A percentile compares a stretch with the other conserved stretches of the same genome.
Evolutionary conservation across 1,140 invertebrate genomes (phyloP).

Genomic region (Lepidurus apus): DNA sequence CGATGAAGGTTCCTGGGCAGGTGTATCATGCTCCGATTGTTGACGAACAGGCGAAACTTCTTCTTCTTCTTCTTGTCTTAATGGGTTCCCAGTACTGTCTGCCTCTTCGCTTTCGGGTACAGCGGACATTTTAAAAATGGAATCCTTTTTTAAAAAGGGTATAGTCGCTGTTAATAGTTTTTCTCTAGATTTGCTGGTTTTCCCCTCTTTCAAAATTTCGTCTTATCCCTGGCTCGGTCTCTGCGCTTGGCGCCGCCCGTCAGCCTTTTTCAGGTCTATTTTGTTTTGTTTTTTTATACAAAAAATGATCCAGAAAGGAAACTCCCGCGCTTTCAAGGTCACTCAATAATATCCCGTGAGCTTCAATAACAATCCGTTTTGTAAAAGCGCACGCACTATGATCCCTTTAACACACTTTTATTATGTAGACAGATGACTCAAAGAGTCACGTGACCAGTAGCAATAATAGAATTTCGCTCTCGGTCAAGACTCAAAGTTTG

Average conservation of each 20-base stretch:
- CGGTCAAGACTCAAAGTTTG: not conserved
- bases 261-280: not conserved
- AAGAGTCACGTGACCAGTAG: not conserved
- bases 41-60: not conserved
- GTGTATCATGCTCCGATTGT: not conserved
- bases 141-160: not conserved
- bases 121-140: not conserved
- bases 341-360: not conserved
- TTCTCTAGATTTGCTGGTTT: not conserved
- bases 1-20: not conserved
- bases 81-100: constrained; percentile 8
- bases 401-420: not conserved
- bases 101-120: not conserved
- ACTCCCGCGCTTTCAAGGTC: constrained; percentile 10
- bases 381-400: not conserved
- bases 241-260: not conserved
- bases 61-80: not conserved
- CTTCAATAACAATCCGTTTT: not conserved
- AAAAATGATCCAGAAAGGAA: not conserved
- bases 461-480: not conserved
- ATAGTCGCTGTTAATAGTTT: not conserved
- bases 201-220: not conserved
- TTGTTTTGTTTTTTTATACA: not conserved
- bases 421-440: not conserved
- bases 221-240: no score